A percentile compares a stretch with the other conserved stretches of the same genome.
These are phyloP conservation scores for Calonectris borealis DNA, from an alignment of 2,113 vertebrate genomes.

Conservation along the genomic window DNA sequence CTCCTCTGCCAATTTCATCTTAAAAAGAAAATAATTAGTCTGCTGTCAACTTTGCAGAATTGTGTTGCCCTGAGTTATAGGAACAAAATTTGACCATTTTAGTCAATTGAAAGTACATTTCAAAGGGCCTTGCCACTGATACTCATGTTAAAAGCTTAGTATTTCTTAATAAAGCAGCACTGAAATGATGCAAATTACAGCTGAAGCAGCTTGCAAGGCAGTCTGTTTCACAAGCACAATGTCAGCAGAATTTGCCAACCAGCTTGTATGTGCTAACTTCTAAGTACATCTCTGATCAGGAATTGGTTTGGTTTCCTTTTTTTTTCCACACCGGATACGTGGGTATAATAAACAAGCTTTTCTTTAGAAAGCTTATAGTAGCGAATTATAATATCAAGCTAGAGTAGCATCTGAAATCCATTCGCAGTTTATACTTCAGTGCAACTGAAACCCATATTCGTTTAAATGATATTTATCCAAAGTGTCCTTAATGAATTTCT, in stretches of 20 bases:
- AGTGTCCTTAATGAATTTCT: slow-evolving; percentile 69
- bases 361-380: slow-evolving; percentile 4
- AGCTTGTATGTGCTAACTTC: slow-evolving; percentile 48
- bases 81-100: background rate
- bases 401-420: slow-evolving; percentile 71
- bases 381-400: slow-evolving; percentile 34
- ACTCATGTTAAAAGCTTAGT: slow-evolving; percentile 15
- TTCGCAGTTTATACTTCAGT: slow-evolving; percentile 71
- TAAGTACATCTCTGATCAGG: slow-evolving; percentile 21
- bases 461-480: slow-evolving; percentile 38
- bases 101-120: background rate
- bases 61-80: background rate
- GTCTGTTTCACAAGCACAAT: slow-evolving; percentile 57
- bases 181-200: slow-evolving; percentile 50
- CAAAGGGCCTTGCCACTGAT: slow-evolving; percentile 51
- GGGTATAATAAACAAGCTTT: slow-evolving; percentile 40
- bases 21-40: background rate
- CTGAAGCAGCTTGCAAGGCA: slow-evolving; percentile 47
- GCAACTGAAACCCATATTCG: slow-evolving; percentile 30
- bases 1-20: background rate
- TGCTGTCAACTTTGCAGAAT: background rate
- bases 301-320: background rate
- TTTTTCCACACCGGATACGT: background rate
- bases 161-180: slow-evolving; percentile 45
- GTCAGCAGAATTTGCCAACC: slow-evolving; percentile 63